Percentiles rank a stretch among this genome's conserved stretches.
Evolutionary conservation across 2,888 invertebrate species (phyloP).

Genomic region (Parnassius orleans): DNA sequence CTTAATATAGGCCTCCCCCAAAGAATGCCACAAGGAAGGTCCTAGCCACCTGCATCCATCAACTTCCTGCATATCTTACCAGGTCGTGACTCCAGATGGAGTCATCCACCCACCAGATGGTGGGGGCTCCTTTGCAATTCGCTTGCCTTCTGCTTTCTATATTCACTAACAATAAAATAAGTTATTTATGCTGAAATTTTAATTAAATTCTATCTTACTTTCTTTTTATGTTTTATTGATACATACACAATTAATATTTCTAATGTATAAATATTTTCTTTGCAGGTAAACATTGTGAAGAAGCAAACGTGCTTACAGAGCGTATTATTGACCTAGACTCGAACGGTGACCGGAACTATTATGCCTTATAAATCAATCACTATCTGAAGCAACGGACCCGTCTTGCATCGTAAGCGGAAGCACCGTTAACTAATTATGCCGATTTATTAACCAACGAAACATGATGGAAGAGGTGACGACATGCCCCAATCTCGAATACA

Average conservation of each 20-base stretch:
- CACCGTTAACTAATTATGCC: slow-evolving; percentile 74
- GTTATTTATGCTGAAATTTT: too few species aligned
- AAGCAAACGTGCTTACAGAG: slow-evolving; percentile 53
- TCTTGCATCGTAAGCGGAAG: slow-evolving; percentile 60
- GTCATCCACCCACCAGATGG: too few species aligned
- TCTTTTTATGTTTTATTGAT: neutral
- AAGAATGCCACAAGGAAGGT: too few species aligned
- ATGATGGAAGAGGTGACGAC: slow-evolving; percentile 79
- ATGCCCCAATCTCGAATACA: slow-evolving; percentile 68
- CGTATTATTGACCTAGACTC: slow-evolving; percentile 70
- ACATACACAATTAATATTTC: slow-evolving; percentile 19
- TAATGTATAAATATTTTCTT: slow-evolving; percentile 44
- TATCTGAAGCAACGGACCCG: slow-evolving; percentile 63
- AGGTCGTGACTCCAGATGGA: too few species aligned
- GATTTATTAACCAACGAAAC: slow-evolving; percentile 57
- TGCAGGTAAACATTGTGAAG: slow-evolving; percentile 59
- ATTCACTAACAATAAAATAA: too few species aligned
- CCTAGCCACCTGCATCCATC: too few species aligned
- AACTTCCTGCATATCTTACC: too few species aligned
- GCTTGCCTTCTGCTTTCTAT: too few species aligned
- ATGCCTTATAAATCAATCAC: slow-evolving; percentile 72
- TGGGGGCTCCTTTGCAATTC: too few species aligned
- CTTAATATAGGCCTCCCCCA: too few species aligned
- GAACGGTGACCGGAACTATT: slow-evolving; percentile 71
- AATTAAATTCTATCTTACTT: neutral